These are phyloP conservation scores for Dendrophyllia cribrosa DNA, from an alignment of 64 coral and sea anemone genomes.

Conservation along the genomic window DNA sequence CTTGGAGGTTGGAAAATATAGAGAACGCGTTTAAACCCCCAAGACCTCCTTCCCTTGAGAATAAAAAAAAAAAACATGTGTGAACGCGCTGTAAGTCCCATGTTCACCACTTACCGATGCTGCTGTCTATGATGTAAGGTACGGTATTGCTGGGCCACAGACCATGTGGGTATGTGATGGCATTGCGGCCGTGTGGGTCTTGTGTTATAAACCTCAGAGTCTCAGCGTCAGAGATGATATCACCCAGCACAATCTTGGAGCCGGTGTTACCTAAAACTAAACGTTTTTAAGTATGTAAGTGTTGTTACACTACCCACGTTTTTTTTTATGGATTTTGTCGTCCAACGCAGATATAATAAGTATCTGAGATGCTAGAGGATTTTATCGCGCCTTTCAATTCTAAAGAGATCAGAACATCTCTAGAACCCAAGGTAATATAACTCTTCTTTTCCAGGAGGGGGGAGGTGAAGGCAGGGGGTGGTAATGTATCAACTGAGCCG, in stretches of 20 bases:
- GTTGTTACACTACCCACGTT: neutral
- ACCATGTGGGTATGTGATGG: constrained; percentile 1
- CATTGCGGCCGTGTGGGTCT: constrained; percentile 15
- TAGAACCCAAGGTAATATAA: no score
- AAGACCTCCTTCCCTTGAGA: no score
- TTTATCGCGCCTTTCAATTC: no score
- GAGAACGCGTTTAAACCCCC: no score
- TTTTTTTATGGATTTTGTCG: no score
- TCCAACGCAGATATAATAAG: no score
- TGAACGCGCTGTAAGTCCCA: neutral
- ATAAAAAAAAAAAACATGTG: neutral
- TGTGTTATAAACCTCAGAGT: constrained; percentile 40
- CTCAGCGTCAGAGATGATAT: constrained; percentile 12
- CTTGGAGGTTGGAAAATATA: no score
- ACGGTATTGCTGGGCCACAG: constrained; percentile 45
- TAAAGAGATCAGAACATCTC: no score
- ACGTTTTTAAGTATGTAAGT: neutral
- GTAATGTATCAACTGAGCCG: no score
- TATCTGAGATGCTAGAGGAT: no score
- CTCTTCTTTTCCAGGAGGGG: no score
- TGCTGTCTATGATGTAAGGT: constrained; percentile 27
- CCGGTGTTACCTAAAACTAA: constrained; percentile 24
- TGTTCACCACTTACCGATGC: constrained; percentile 9
- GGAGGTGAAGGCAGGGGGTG: no score
- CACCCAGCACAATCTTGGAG: neutral